Evolutionary conservation across 2,888 invertebrate genomes (phyloP).

Genomic region (Salticus scenicus): DNA sequence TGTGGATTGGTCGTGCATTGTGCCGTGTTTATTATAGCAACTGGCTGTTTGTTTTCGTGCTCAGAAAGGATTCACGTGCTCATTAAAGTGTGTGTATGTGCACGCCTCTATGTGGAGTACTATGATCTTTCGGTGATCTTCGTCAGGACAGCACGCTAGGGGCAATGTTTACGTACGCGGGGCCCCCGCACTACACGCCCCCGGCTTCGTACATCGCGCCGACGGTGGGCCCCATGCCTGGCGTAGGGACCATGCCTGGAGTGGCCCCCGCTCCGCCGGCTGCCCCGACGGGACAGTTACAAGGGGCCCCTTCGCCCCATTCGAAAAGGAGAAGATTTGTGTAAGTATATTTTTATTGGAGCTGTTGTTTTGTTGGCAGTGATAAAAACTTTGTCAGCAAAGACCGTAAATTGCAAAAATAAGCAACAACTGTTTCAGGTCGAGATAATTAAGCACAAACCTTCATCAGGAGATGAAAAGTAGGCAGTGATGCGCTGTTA

Average conservation of each 20-base stretch:
- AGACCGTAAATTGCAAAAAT: too few species aligned
- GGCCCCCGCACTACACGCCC: conserved; percentile 69
- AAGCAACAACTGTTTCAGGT: too few species aligned
- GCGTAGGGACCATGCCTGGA: conserved; percentile 63
- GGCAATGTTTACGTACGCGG: conserved; percentile 70
- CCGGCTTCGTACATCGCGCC: conserved; percentile 67
- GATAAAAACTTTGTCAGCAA: too few species aligned
- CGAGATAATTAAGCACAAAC: too few species aligned
- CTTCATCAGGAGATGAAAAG: too few species aligned
- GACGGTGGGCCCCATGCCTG: conserved; percentile 64
- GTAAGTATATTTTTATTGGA: conserved; percentile 64
- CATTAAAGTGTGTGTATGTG: conserved; percentile 3
- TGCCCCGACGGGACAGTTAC: conserved; percentile 38
- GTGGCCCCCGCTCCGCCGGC: conserved; percentile 48
- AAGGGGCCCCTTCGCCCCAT: conserved; percentile 52
- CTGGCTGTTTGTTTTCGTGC: too few species aligned
- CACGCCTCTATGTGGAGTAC: conserved; percentile 5
- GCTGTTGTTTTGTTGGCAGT: neutral
- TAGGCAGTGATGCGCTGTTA: too few species aligned
- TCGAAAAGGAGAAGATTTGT: conserved; percentile 68
- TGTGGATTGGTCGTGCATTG: conserved; percentile 1
- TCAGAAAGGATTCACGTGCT: neutral
- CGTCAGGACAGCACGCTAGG: conserved; percentile 22
- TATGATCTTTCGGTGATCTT: conserved; percentile 26
- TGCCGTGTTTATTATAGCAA: neutral